Evolutionary conservation across 2,113 vertebrate species (phyloP), one percentile per base, ranked within the genome.

Genomic region (Phaetusa simplex): DNA sequence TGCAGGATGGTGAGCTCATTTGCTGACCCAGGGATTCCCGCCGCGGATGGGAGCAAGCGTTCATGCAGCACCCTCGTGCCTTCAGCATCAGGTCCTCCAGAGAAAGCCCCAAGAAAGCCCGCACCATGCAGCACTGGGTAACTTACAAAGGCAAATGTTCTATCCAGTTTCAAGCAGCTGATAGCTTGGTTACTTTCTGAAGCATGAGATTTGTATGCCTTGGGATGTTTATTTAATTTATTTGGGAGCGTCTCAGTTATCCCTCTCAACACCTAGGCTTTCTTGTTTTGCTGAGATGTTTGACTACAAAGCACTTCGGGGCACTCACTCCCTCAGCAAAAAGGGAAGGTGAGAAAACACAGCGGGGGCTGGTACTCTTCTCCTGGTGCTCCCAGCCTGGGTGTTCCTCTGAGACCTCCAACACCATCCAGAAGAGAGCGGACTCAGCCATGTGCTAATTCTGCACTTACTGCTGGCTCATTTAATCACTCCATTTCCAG

Each of bases 371-470:
- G 1, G 17, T 56, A 29, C 55, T 26, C 29, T 73, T 55, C 6
- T 17, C 21, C 30, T 1, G 1, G 13, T 85, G 24, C 56, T 82
- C 38, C 40, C 62, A 56, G 66, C 55, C 19, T 58, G 7, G 80
- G 71, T 43, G 9, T 19, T 89, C 94, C 55, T 55, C 24, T 0
- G 56, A 62, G 90, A 89, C 56, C 47, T 50, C 50, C 69, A 90
- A 69, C 19, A 3, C 24, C 90, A 50, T 78, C 59, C 64, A 58
- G 81, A 69, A 65, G 62, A 78, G 85, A 26, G 76, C 56, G 84
- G 92, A 79, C 65, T 93, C 87, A 90, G 88, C 61, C 96, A 13
- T 74, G 85, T 82, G 70, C 84, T 94, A 95, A 93, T 78, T 82
- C 87, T 64, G 77, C 94, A 82, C 84, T 95, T 82, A 84, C 45